A percentile compares a stretch with the other conserved stretches of the same genome.
Conservation (phyloP, 2,113 vertebrate genomes). For the Oryctolagus cuniculus region mOryCun1.1 NC_091440.1:121151001-121151500, state of each 20-base stretch:
- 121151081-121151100: too few species aligned
- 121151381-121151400: constrained; percentile 14
- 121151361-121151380: constrained; percentile 14
- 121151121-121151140: neutral
- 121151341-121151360: constrained; percentile 33
- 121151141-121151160: neutral
- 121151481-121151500: neutral
- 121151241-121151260: neutral
- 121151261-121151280: neutral
- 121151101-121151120: too few species aligned
- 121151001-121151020: too few species aligned
- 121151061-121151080: too few species aligned
- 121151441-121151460: constrained; percentile 5
- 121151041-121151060: too few species aligned
- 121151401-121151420: neutral
- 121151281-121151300: neutral
- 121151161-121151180: constrained; percentile 20
- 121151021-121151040: too few species aligned
- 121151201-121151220: neutral
- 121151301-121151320: neutral
- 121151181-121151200: neutral
- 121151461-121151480: constrained; percentile 8
- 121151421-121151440: neutral
- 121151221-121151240: neutral
- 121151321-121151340: neutral